phyloP scores from a whole-genome alignment of 1,140 invertebrate species.

The Parapsyche elsis region DNA sequence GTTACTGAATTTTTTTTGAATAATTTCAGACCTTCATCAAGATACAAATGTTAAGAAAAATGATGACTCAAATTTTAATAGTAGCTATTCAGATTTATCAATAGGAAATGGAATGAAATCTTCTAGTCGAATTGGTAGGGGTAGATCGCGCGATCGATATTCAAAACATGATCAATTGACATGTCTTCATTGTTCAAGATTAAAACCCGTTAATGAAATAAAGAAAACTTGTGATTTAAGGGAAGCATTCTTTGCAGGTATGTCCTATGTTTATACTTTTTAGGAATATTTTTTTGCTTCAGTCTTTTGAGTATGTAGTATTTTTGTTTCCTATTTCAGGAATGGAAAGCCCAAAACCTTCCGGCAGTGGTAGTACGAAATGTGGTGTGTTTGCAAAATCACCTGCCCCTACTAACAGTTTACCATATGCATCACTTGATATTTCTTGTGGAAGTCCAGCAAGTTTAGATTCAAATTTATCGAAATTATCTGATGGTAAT shows the following conservation, averaged over 20 bases:
- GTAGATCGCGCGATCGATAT: constrained; percentile 48
- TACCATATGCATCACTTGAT: constrained; percentile 50
- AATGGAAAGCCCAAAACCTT: constrained; percentile 53
- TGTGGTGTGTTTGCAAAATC: constrained; percentile 46
- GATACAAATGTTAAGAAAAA: constrained; percentile 47
- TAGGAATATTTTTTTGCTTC: not conserved
- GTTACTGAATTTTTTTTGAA: not conserved
- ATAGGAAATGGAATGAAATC: constrained; percentile 51
- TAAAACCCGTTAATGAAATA: constrained; percentile 59
- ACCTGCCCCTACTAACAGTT: constrained; percentile 42
- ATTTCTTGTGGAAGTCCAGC: constrained; percentile 54
- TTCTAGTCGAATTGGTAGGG: constrained; percentile 45
- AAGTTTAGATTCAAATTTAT: constrained; percentile 57
- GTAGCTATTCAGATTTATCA: constrained; percentile 56
- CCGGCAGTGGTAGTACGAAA: constrained; percentile 43
- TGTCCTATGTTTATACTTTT: not conserved
- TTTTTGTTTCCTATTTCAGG: constrained; percentile 37
- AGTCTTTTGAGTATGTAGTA: constrained; percentile 10
- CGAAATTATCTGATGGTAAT: constrained; percentile 55
- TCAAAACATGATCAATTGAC: constrained; percentile 58
- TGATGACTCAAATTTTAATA: constrained; percentile 55
- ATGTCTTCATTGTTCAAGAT: constrained; percentile 62
- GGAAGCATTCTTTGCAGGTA: constrained; percentile 65
- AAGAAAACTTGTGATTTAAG: constrained; percentile 61
- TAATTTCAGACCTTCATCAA: constrained; percentile 36